Conservation (phyloP, 53 echinoderm and acorn worm species). For the Holothuria scabra region DNA sequence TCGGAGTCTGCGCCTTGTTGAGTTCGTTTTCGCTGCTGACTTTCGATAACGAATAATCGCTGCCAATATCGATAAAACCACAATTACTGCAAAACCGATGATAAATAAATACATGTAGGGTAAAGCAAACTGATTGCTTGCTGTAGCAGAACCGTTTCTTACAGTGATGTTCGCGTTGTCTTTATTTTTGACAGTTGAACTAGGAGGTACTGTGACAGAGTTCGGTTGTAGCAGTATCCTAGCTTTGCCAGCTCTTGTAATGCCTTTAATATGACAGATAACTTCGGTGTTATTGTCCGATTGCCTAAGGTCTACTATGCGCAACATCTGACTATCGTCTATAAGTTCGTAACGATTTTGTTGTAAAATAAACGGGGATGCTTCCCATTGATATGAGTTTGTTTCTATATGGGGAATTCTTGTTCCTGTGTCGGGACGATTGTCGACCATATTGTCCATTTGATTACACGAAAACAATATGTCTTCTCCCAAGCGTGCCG, state of each 20-base stretch:
- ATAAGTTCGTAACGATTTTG: conserved; percentile 20
- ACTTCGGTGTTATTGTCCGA: conserved; percentile 38
- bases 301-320: not conserved
- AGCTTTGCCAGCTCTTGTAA: not conserved
- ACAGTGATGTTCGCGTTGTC: conserved; percentile 10
- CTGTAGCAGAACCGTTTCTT: not conserved
- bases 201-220: not conserved
- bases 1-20: not conserved
- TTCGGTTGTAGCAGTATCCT: conserved; percentile 14
- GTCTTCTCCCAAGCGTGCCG: conserved; percentile 9
- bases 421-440: no score
- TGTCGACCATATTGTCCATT: not conserved
- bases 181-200: not conserved
- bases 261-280: conserved; percentile 8
- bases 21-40: conserved; percentile 10
- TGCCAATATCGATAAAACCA: not conserved
- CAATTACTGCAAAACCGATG: not conserved
- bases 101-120: conserved; percentile 8
- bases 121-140: not conserved
- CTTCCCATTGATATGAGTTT: conserved; percentile 5
- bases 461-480: conserved; percentile 14
- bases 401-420: no score
- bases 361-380: conserved; percentile 6
- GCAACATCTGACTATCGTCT: not conserved
- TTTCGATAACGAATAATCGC: not conserved